Percentiles rank a stretch among this genome's conserved stretches.
Conservation (phyloP, 2,113 vertebrate species). For the Eubucco bourcierii region DNA sequence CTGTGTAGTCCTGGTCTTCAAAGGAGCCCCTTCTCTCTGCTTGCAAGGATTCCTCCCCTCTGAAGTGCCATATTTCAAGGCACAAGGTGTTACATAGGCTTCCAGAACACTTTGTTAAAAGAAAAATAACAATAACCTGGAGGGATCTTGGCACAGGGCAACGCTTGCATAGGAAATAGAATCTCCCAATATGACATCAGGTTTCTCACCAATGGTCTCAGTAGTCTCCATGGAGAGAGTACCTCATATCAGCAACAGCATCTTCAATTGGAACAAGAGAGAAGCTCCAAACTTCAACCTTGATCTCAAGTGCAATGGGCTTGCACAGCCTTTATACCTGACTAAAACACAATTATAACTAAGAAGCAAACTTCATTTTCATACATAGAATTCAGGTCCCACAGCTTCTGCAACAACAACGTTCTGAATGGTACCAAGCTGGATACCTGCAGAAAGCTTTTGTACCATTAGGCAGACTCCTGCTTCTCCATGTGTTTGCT, state of each 20-base stretch:
- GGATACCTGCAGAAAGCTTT: background rate
- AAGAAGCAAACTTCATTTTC: background rate
- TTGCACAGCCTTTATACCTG: background rate
- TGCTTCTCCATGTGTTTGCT: background rate
- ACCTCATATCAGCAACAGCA: background rate
- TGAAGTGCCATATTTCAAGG: background rate
- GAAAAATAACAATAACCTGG: background rate
- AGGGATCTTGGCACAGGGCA: background rate
- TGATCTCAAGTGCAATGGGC: background rate
- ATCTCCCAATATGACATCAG: fast-evolving
- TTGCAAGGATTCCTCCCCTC: background rate
- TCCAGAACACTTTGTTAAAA: background rate
- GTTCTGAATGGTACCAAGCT: background rate
- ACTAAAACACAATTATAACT: background rate
- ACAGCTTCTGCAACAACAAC: background rate
- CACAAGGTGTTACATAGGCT: background rate
- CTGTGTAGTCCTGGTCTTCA: background rate
- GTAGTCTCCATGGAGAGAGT: background rate
- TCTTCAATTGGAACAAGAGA: background rate
- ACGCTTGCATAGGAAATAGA: background rate
- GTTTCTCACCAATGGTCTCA: background rate
- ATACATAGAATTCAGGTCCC: background rate
- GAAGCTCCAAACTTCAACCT: background rate
- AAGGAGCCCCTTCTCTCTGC: background rate
- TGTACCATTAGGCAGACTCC: background rate